Percentiles rank a stretch among this genome's conserved stretches.
phyloP scores from a whole-genome alignment of 1,140 invertebrate species.

The Sinella curviseta region DNA sequence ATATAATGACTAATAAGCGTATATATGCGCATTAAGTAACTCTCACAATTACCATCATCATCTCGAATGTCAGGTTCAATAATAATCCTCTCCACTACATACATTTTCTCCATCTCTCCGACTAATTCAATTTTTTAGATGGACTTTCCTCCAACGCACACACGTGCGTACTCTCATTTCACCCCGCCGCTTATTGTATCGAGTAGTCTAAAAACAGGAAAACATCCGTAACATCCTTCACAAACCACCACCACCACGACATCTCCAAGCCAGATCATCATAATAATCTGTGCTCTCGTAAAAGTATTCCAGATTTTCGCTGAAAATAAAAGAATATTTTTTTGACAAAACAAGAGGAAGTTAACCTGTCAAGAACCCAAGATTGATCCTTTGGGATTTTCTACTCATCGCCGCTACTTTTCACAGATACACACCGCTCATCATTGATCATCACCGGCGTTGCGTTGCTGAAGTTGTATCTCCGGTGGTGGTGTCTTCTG shows the following conservation, averaged over 20 bases:
- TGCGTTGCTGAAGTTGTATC: neutral
- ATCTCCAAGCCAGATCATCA: neutral
- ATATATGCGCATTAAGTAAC: conserved; percentile 12
- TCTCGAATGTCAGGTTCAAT: conserved; percentile 3
- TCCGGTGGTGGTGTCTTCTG: neutral
- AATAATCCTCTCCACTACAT: conserved; percentile 17
- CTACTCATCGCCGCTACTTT: neutral
- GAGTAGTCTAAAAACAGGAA: too few relatives aligned
- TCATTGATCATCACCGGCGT: conserved; percentile 6
- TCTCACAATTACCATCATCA: neutral
- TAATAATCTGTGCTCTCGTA: neutral
- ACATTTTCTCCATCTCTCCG: neutral
- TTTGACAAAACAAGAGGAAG: conserved; percentile 9
- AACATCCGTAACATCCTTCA: too few relatives aligned
- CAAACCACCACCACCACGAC: neutral
- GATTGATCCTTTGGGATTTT: conserved; percentile 23
- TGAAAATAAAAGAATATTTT: neutral
- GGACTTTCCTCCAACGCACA: neutral
- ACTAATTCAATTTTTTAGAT: conserved; percentile 17
- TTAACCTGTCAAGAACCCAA: conserved; percentile 5
- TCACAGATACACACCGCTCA: neutral
- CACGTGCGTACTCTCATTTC: neutral
- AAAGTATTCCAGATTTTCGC: neutral
- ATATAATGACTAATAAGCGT: neutral
- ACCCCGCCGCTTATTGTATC: too few relatives aligned